A percentile compares a stretch with the other conserved stretches of the same genome.
Evolutionary conservation across 1,140 invertebrate genomes (phyloP).

Genomic region (Arion vulgaris): DNA sequence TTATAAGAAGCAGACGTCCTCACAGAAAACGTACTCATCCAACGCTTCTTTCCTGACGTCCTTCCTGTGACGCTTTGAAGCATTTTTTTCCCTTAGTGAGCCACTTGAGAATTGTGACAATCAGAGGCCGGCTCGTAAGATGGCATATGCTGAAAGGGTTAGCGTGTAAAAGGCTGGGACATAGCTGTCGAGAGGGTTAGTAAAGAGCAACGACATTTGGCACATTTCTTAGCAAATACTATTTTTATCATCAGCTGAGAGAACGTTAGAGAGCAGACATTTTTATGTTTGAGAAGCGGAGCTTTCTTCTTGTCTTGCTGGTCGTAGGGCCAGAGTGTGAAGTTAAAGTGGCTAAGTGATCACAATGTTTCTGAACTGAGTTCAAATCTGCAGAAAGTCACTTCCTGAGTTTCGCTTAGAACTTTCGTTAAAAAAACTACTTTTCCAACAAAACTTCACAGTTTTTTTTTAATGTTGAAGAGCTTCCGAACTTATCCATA

Average conservation of each 20-base stretch:
- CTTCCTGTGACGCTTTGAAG: neutral
- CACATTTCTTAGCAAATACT: neutral
- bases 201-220: conserved; percentile 11
- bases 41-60: neutral
- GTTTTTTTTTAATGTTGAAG: no score
- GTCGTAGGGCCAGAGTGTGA: no score
- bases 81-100: neutral
- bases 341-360: no score
- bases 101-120: neutral
- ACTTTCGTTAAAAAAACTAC: no score
- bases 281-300: neutral
- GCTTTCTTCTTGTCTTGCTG: neutral
- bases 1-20: conserved; percentile 5
- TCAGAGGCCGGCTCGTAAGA: neutral
- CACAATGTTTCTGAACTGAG: no score
- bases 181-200: neutral
- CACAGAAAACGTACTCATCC: neutral
- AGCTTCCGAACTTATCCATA: no score
- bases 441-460: no score
- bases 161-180: neutral
- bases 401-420: no score
- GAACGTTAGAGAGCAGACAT: neutral
- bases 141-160: conserved; percentile 1
- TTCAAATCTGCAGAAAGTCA: no score
- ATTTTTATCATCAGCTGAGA: neutral